Evolutionary conservation across 2,797 vertebrate genomes (phyloP), one percentile per base, ranked within the genome.

Genomic region (Staurois parvus): DNA sequence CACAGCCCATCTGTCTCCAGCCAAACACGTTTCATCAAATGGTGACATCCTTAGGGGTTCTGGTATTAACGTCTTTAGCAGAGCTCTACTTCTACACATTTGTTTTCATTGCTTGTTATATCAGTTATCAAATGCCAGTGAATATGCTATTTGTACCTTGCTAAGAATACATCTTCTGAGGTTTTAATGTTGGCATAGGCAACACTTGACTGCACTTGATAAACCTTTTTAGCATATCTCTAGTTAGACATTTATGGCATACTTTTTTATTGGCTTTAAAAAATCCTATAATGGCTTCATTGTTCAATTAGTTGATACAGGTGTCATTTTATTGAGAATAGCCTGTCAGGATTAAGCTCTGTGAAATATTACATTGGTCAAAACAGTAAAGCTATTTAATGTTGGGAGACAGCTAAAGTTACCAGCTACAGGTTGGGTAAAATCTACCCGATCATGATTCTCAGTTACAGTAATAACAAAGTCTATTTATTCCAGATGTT

Each of bases 401-500:
- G 29, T 81, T 69, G 28, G 79, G 64, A 72, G 34, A 42, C 37
- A 26, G 67, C 73, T 86, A 83, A 67, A 56, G 45, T 83, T 83
- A 83, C 75, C 80, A 83, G 52, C 74, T 79, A 79, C 68, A 68
- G 45, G 85, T 48, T 66, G 67, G 34, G 81, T 66, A 45, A 83
- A 52, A 64, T 40, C 74, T n/a, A 75, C 30, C 42, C 67, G 29
- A 68, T 77, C 52, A 29, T 79, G 69, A 59, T 68, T 78, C 75
- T 83, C 56, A 74, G 17, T 67, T 86, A 79, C 80, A 83, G 82
- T 48, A 74, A 77, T 68, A 86, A 86, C 73, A 86, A 56, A 73
- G 69, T 29, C 40, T 83, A 86, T 83, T 62, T 79, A 59, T 72
- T 86, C 85, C 85, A 86, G 85, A 86, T 86, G 85, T 86, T 72